Evolutionary conservation across 2,113 vertebrate species (phyloP), one percentile per base, ranked within the genome.

Genomic region (Salvelinus namaycush): DNA sequence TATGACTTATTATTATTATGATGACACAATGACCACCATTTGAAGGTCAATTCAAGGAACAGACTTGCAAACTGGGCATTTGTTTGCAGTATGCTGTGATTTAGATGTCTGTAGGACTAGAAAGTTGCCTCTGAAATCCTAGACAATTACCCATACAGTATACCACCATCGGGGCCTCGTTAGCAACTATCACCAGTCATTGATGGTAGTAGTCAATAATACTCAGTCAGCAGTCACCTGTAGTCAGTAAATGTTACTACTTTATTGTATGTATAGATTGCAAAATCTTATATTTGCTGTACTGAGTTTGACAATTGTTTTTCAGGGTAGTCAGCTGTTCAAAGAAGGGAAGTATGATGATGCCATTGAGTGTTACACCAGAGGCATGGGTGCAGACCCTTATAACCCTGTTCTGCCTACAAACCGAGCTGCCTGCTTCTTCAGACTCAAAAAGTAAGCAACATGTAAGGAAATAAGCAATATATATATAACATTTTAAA

Each of bases 361-460:
- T 2, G 98, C 98, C 29, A 89, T 97, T 44, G 94, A 98, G 12
- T 98, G 95, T 83, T 99, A 99, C 84, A 96, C 95, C 76, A 95
- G 86, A 92, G 97, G 96, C 76, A 99, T 99, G 98, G 83, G 87
- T 76, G 95, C 91, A 0, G 97, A 99, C 80, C 96, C 98, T 0
- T 95, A 96, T 87, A 98, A 94, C 87, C 96, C 97, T 0, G 86
- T 97, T 54, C 89, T 99, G 59, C 97, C 98, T 22, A 96, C 96
- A 67, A 98, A 98, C 87, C 91, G 98, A 91, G 97, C 97, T 1
- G 93, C 96, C 0, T 92, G 95, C 39, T 98, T 98, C 90, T 95
- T 94, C 70, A 94, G 95, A 86, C 91, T 96, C 78, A 97, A 95
- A 86, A 99, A 99, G 97, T 98, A 93, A 93, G 93, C 6, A n/a